A percentile compares a stretch with the other conserved stretches of the same genome.
Evolutionary conservation across 1,140 invertebrate genomes (phyloP).

Genomic region (Drosophila nigrodunni): DNA sequence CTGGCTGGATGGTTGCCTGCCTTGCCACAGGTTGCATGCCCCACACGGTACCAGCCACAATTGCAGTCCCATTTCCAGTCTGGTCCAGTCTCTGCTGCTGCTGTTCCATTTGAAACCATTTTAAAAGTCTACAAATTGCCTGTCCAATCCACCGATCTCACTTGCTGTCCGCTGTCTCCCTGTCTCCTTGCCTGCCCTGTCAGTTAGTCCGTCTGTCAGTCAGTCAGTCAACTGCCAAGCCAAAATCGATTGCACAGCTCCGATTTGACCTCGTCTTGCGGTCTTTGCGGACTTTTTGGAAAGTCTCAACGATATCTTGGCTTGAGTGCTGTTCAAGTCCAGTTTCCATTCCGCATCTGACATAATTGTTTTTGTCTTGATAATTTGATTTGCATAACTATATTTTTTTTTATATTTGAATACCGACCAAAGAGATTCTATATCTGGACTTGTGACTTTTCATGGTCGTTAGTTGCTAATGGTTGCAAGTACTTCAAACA

Average conservation of each 20-base stretch:
- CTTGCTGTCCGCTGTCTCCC: constrained; percentile 2
- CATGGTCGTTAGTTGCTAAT: constrained; percentile 5
- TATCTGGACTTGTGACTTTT: background rate
- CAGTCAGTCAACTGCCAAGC: constrained; percentile 62
- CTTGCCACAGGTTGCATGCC: constrained; percentile 38
- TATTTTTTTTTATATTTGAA: constrained; percentile 9
- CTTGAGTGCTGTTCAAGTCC: constrained; percentile 41
- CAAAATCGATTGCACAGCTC: constrained; percentile 69
- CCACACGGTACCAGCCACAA: constrained; percentile 1
- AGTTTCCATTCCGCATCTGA: constrained; percentile 47
- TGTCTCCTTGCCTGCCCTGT: constrained; percentile 22
- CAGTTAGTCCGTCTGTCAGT: constrained; percentile 62
- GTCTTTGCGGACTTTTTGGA: constrained; percentile 53
- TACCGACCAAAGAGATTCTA: constrained; percentile 8
- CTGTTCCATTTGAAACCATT: constrained; percentile 70
- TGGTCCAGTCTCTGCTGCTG: constrained; percentile 15
- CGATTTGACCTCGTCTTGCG: constrained; percentile 69
- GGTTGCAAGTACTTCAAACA: background rate
- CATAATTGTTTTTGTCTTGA: constrained; percentile 57
- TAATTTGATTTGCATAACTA: constrained; percentile 23
- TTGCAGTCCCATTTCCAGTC: background rate
- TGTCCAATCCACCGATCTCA: constrained; percentile 58
- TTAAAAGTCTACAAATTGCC: constrained; percentile 82
- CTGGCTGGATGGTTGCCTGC: constrained; percentile 41
- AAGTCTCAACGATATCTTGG: constrained; percentile 40